Evolutionary conservation across 2,113 vertebrate species (phyloP).

Genomic region (Motacilla alba): DNA sequence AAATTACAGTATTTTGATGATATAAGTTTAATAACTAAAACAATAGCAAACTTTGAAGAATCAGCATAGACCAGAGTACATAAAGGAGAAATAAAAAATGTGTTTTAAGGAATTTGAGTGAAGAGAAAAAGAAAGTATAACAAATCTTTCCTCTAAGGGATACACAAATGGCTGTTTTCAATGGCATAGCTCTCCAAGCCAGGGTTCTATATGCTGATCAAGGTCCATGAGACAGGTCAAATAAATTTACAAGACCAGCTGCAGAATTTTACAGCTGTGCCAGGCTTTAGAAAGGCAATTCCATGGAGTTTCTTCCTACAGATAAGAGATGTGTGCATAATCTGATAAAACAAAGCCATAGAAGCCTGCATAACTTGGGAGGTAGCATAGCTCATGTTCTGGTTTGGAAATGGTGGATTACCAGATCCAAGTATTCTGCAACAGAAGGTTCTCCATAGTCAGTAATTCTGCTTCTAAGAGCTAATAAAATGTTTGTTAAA

Average conservation of each 20-base stretch:
- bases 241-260: not conserved
- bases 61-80: not conserved
- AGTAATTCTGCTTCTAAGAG: not conserved
- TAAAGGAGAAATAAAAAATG: not conserved
- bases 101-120: slow-evolving; percentile 2
- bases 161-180: not conserved
- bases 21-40: not conserved
- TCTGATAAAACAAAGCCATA: not conserved
- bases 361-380: not conserved
- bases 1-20: not conserved
- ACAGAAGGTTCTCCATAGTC: not conserved
- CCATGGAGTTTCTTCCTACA: not conserved
- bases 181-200: not conserved
- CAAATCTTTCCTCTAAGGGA: not conserved
- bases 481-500: not conserved
- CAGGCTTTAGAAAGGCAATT: not conserved
- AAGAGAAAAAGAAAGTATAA: not conserved
- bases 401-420: not conserved
- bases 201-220: not conserved
- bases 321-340: not conserved
- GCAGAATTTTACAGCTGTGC: not conserved
- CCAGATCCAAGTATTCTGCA: not conserved
- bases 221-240: not conserved
- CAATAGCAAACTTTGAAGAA: not conserved
- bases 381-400: not conserved